Evolutionary conservation across 2,113 vertebrate genomes (phyloP).

Genomic region (Ochotona princeps): DNA sequence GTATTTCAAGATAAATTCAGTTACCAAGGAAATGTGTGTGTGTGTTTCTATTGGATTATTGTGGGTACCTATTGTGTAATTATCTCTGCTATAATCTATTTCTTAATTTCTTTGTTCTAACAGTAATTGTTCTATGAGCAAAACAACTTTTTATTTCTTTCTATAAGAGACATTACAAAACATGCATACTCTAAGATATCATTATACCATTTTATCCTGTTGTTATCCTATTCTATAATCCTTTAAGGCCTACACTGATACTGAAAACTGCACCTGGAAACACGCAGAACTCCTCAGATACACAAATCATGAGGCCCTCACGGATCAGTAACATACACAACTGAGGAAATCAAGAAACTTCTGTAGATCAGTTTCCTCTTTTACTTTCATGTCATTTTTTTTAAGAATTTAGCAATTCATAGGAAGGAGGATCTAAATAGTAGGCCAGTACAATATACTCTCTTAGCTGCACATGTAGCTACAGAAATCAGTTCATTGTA

Average conservation of each 20-base stretch:
- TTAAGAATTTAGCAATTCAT: not conserved
- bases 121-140: not conserved
- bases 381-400: not conserved
- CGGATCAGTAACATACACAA: not conserved
- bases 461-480: slow-evolving; percentile 9
- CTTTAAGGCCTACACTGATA: too few relatives aligned
- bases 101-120: not conserved
- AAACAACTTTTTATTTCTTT: not conserved
- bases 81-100: not conserved
- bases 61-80: not conserved
- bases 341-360: not conserved
- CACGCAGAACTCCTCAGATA: not conserved
- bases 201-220: not conserved
- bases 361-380: not conserved
- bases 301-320: not conserved
- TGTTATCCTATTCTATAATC: not conserved
- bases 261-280: not conserved
- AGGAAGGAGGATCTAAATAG: not conserved
- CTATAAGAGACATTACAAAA: not conserved
- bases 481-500: slow-evolving; percentile 46
- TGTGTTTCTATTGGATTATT: slow-evolving; percentile 9
- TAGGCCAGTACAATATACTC: not conserved
- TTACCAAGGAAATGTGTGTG: not conserved
- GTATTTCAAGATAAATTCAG: slow-evolving; percentile 60
- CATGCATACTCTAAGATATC: not conserved